These are phyloP conservation scores for Ochropleura plecta DNA, from an alignment of 2,888 invertebrate species.

Conservation along the genomic window DNA sequence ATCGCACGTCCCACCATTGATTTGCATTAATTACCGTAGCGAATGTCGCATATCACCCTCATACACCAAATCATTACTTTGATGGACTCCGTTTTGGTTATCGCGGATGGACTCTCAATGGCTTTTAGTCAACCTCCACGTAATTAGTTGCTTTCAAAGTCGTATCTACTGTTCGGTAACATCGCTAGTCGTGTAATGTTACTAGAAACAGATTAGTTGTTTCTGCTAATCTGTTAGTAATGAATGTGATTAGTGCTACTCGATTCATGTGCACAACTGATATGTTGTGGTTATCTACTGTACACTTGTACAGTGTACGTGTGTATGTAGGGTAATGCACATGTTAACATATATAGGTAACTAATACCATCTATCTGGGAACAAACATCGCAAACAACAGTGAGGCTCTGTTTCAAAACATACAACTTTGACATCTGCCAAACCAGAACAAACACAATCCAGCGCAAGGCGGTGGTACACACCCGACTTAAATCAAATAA, in stretches of 20 bases:
- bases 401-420: constrained; percentile 88
- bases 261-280: constrained; percentile 49
- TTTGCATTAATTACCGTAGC: constrained; percentile 89
- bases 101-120: constrained; percentile 48
- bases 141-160: constrained; percentile 48
- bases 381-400: constrained; percentile 86
- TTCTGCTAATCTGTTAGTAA: constrained; percentile 60
- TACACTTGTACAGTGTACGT: background rate
- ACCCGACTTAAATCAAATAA: constrained; percentile 90
- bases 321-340: constrained; percentile 33
- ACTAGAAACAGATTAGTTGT: constrained; percentile 51
- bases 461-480: constrained; percentile 87
- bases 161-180: constrained; percentile 39
- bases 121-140: constrained; percentile 56
- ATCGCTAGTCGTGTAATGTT: constrained; percentile 33
- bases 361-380: constrained; percentile 82
- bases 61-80: constrained; percentile 84
- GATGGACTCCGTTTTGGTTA: constrained; percentile 77
- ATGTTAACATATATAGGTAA: constrained; percentile 68
- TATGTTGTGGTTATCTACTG: constrained; percentile 29
- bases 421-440: constrained; percentile 90
- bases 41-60: constrained; percentile 85
- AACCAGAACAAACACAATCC: constrained; percentile 90
- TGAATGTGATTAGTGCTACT: constrained; percentile 60
- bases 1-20: constrained; percentile 87